These are phyloP conservation scores for Papilio glaucus DNA, from an alignment of 1,140 invertebrate genomes.

Conservation along the genomic window DNA sequence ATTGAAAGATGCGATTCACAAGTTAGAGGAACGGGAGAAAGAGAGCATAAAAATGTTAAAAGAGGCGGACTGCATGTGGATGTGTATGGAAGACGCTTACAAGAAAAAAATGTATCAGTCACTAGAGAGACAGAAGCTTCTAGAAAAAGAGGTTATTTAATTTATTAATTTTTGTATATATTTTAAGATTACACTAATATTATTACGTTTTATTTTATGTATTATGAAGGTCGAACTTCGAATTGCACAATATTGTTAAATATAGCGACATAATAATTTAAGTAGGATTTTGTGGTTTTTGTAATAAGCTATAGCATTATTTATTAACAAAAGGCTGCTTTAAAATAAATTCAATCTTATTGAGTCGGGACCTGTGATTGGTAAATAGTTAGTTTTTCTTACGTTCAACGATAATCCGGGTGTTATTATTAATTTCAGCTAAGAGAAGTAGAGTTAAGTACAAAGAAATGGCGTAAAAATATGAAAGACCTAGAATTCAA, in stretches of 20 bases:
- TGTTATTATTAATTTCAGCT: slow-evolving; percentile 52
- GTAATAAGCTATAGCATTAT: no score
- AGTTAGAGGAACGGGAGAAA: slow-evolving; percentile 63
- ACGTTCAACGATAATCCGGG: background rate
- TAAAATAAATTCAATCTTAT: no score
- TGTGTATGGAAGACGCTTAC: slow-evolving; percentile 69
- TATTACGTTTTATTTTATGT: no score
- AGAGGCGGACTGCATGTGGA: slow-evolving; percentile 73
- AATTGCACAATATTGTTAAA: no score
- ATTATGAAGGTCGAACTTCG: no score
- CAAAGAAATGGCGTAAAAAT: slow-evolving; percentile 68
- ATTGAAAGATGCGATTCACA: slow-evolving; percentile 58
- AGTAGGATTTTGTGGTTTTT: no score
- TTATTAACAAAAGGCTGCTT: no score
- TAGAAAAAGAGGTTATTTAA: slow-evolving; percentile 56
- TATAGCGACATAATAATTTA: no score
- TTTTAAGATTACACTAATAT: no score
- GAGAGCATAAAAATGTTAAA: slow-evolving; percentile 58
- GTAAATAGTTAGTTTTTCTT: no score
- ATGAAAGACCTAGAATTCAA: slow-evolving; percentile 71
- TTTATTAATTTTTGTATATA: slow-evolving; percentile 4
- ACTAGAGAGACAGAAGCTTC: slow-evolving; percentile 54
- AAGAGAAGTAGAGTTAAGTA: slow-evolving; percentile 60
- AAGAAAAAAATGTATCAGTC: slow-evolving; percentile 66
- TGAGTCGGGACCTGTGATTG: no score